These are phyloP conservation scores for Callipepla squamata DNA, from an alignment of 2,113 vertebrate species.

Conservation along the genomic window DNA sequence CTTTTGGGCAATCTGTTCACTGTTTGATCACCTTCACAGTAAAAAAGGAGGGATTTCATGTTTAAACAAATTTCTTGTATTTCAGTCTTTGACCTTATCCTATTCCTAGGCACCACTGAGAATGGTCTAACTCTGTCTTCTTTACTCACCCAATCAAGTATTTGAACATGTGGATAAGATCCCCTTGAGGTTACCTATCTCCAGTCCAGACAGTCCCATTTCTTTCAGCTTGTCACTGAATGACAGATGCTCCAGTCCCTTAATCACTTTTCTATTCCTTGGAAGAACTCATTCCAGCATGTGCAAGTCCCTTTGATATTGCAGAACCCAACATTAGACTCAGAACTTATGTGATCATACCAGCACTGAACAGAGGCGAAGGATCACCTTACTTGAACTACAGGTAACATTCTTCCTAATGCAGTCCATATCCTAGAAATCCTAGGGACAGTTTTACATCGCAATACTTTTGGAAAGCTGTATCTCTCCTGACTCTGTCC, in stretches of 20 bases:
- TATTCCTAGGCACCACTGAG: background rate
- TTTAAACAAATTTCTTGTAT: background rate
- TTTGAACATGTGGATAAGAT: background rate
- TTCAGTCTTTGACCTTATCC: background rate
- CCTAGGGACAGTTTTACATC: background rate
- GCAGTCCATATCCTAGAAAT: background rate
- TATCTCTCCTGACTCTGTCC: background rate
- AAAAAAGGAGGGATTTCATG: background rate
- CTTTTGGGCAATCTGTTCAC: background rate
- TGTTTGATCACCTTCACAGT: background rate
- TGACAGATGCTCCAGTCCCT: background rate
- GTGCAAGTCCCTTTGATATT: background rate
- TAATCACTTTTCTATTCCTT: background rate
- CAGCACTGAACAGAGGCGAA: background rate
- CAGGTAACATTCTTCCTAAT: background rate
- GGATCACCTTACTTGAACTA: background rate
- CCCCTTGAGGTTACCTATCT: background rate
- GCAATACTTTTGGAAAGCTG: background rate
- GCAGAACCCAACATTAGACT: background rate
- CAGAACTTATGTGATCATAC: background rate
- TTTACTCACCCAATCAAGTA: background rate
- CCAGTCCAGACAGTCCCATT: background rate
- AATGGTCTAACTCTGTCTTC: background rate
- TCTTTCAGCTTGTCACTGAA: background rate
- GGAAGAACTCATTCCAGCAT: background rate